These are phyloP conservation scores for rabbit (Oryctolagus cuniculus) DNA, from an alignment of 2,113 vertebrate species.

Conservation along the genomic window DNA sequence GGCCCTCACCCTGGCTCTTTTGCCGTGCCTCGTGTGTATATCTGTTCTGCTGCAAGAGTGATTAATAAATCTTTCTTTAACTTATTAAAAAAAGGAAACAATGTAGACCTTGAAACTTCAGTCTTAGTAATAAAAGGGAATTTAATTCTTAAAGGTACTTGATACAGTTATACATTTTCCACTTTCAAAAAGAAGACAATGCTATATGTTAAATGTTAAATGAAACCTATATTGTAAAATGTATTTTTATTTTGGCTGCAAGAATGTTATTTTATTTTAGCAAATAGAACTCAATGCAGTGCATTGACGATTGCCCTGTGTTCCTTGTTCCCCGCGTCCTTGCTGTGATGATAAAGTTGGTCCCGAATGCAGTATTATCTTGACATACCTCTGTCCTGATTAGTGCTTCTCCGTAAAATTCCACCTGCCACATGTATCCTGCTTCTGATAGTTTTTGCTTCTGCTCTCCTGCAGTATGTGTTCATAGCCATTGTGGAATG, in stretches of 20 bases:
- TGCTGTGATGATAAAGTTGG: conserved; percentile 83
- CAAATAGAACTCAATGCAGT: conserved; percentile 89
- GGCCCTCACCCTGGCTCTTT: conserved; percentile 84
- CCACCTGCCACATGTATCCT: conserved; percentile 64
- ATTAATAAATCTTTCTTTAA: conserved; percentile 87
- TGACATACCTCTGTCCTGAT: conserved; percentile 86
- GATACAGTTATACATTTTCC: conserved; percentile 85
- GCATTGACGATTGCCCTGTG: conserved; percentile 87
- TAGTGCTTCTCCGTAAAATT: conserved; percentile 76
- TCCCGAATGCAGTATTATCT: conserved; percentile 88
- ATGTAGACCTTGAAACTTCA: conserved; percentile 84
- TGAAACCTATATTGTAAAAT: conserved; percentile 89
- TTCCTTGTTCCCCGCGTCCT: conserved; percentile 82
- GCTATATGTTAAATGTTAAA: conserved; percentile 89
- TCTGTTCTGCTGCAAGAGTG: conserved; percentile 86
- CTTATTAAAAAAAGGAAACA: conserved; percentile 85
- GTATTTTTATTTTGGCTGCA: conserved; percentile 89
- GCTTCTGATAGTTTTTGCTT: conserved; percentile 77
- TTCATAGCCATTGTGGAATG: conserved; percentile 60
- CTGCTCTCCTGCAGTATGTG: conserved; percentile 38
- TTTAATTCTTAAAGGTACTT: conserved; percentile 87
- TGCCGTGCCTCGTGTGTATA: conserved; percentile 85
- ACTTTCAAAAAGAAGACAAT: conserved; percentile 86
- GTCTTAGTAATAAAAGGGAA: conserved; percentile 87
- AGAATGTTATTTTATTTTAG: conserved; percentile 90